Base-by-base conservation (phyloP, 2,797 vertebrate species). In the Masticophis lateralis region DNA sequence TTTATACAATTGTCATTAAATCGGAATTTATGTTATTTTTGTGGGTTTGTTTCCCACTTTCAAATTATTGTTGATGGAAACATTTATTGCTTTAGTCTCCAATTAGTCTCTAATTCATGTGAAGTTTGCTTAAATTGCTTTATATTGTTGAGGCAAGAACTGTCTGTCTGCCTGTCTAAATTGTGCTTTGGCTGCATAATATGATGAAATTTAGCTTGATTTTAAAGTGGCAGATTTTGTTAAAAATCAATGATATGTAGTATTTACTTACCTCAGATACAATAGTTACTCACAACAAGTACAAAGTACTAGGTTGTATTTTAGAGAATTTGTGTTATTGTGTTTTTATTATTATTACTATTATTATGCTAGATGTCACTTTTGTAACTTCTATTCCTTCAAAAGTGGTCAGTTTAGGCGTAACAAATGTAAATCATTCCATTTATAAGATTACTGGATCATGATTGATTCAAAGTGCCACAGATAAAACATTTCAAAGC, bases 181-280 rank as follows among this genome's bases (percentile, higher is more conserved):
- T 83, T 47, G 74, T 83, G 37, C 10, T 47, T 83, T 83, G 37
- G 74, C 74, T 25, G 25, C 74, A 83, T 10, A 83, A 83, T 83
- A 83, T 83, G 20, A 25, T 47, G 20, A 47, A 47, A 83, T 25
- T 83, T 25, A 47, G 37, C 37, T 83, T 83, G 74, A 83, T 83
- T 57, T 57, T n/a, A 88, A 28, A 57, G 16, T 32, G 55, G 47
- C 94, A 20, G 93, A 87, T 94, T 89, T 96, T 10, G 91, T 93
- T 87, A 96, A 83, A 83, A 96, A 94, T 93, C 28, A 57, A 86
- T 56, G 74, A 56, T 96, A 57, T 83, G 6, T 95, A 96, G 87
- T 97, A 95, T 95, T 97, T 96, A 95, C 89, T 95, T 91, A 91
- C 96, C 95, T 96, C 95, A 93, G 25, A 28, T 93, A 37, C 60